Base-by-base conservation (phyloP, 2,797 vertebrate genomes). In the Tragelaphus eurycerus region DNA sequence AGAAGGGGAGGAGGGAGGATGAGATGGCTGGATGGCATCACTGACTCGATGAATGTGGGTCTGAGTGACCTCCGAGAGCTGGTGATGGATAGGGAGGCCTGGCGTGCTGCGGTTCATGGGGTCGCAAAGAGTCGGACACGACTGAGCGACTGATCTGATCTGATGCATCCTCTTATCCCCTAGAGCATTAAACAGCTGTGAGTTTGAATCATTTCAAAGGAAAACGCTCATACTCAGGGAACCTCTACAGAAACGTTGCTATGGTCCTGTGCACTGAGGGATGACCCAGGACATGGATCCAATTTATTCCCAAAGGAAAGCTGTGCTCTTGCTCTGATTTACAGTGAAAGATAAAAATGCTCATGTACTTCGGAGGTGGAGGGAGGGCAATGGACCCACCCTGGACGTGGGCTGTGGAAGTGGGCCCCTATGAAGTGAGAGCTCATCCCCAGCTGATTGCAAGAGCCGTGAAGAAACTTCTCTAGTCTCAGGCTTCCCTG, bases 131-230 rank as follows among this genome's bases (percentile, higher is more conserved):
- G 38, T 38, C 38, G 38, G 38, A 38, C 38, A 38, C 4, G 38
- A 38, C 38, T 38, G 38, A 38, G 38, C 38, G 38, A 38, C 38
- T 43, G 38, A 43, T 43, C 38, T 43, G 38, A 43, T 43, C 5
- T 43, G 38, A 91, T 16, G 71, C 74, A 97, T 0, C 90, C 54
- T 94, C 48, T 4, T 67, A 59, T 34, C 23, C 27, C 48, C 31
- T 48, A 82, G 86, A 93, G 43, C 1, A 83, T 6, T 85, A 92
- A 96, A 27, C 62, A 98, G 88, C 97, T 89, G 98, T 96, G 31
- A 94, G 97, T 93, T 90, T 52, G 23, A 92, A 89, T 67, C 15
- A 55, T 76, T 92, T 89, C 31, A 11, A 25, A 92, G 21, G 59
- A 95, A 93, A 96, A 81, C 29, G 82, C 52, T 81, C 19, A 85